Evolutionary conservation across 1,140 invertebrate genomes (phyloP).

Genomic region (Aphelenchoides avenae): DNA sequence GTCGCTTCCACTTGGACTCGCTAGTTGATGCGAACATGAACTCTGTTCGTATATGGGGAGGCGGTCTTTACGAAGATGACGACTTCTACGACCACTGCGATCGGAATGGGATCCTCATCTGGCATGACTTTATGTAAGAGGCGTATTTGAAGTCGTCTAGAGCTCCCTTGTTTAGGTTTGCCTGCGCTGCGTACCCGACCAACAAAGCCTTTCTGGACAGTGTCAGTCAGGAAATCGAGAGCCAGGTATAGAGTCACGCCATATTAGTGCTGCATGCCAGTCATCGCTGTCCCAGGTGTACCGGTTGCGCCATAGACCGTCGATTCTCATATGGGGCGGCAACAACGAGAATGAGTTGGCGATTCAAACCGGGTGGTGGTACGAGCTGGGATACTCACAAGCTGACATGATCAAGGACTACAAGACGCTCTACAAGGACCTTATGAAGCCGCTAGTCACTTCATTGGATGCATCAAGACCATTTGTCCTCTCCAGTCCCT

Average conservation of each 20-base stretch:
- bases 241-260: conserved; percentile 66
- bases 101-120: conserved; percentile 58
- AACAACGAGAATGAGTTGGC: conserved; percentile 98
- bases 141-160: too few relatives aligned
- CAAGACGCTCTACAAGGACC: conserved; percentile 76
- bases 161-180: too few relatives aligned
- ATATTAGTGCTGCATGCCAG: not conserved
- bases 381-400: conserved; percentile 30
- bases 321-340: conserved; percentile 77
- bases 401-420: conserved; percentile 68
- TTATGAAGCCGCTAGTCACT: conserved; percentile 66
- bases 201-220: conserved; percentile 69
- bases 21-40: conserved; percentile 80
- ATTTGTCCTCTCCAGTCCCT: conserved; percentile 82
- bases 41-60: conserved; percentile 92
- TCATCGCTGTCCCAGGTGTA: conserved; percentile 63
- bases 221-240: conserved; percentile 73
- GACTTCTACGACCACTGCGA: conserved; percentile 76
- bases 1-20: conserved; percentile 67
- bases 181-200: conserved; percentile 87
- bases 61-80: conserved; percentile 87
- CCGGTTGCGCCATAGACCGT: conserved; percentile 80
- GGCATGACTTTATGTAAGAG: conserved; percentile 82
- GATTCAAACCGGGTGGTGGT: conserved; percentile 61
- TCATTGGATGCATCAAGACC: conserved; percentile 67